These are phyloP conservation scores for Leontocebus nigricollis DNA, from an alignment of 2,797 vertebrate genomes.

Conservation along the genomic window DNA sequence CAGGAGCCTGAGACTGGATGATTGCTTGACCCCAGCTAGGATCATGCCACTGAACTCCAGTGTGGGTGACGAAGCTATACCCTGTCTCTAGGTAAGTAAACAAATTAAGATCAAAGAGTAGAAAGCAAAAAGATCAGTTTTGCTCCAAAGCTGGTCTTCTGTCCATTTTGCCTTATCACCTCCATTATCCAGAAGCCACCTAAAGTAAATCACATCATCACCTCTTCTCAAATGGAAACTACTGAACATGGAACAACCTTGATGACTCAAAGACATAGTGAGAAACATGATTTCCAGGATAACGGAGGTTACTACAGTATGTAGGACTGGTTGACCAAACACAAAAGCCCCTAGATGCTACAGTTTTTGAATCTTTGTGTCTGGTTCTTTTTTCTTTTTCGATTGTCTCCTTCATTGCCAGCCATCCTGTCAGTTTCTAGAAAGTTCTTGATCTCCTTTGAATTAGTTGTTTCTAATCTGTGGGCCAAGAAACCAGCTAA, in stretches of 20 bases:
- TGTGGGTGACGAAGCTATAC: background rate
- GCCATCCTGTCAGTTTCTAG: background rate
- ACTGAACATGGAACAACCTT: background rate
- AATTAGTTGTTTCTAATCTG: slow-evolving; percentile 29
- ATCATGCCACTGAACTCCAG: background rate
- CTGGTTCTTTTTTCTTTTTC: background rate
- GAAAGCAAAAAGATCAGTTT: background rate
- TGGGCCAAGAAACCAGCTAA: background rate
- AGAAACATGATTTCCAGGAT: background rate
- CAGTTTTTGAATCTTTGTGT: background rate
- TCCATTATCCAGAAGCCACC: background rate
- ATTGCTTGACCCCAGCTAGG: background rate
- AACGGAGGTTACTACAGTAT: accelerated
- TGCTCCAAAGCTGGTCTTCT: background rate
- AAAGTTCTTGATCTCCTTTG: background rate
- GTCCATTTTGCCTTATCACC: background rate
- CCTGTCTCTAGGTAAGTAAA: background rate
- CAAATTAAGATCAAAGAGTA: background rate
- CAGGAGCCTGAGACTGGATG: background rate
- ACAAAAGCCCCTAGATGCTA: background rate
- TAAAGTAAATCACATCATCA: background rate
- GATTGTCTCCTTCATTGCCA: background rate
- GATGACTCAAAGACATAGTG: background rate
- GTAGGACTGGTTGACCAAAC: background rate
- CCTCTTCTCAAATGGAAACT: background rate